Conservation (phyloP, 2,113 vertebrate genomes). For the Cricetomys ansorgei region DNA sequence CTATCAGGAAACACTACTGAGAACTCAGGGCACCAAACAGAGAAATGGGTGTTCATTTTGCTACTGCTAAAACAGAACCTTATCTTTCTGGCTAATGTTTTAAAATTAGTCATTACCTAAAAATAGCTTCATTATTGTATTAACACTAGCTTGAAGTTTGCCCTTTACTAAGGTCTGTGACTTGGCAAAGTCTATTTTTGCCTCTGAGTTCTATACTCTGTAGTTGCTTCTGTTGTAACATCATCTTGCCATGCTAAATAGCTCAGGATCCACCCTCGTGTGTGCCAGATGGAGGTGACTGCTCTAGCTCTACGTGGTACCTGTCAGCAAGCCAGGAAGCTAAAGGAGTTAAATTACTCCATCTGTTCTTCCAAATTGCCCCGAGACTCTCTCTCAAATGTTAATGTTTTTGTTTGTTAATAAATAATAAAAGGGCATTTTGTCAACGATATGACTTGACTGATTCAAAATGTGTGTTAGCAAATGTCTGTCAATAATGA, state of each 20-base stretch:
- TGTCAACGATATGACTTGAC: constrained; percentile 62
- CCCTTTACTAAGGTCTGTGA: constrained; percentile 54
- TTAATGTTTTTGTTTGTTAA: constrained; percentile 76
- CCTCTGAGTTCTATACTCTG: not conserved
- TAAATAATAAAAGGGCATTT: constrained; percentile 79
- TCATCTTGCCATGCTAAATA: constrained; percentile 64
- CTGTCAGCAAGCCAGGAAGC: constrained; percentile 84
- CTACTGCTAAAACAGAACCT: constrained; percentile 57
- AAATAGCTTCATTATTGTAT: constrained; percentile 65
- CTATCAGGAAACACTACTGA: not conserved
- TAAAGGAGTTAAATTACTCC: constrained; percentile 84
- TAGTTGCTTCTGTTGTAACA: constrained; percentile 7
- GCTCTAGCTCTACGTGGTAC: constrained; percentile 69
- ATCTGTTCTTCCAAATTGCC: constrained; percentile 85
- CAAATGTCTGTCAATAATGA: constrained; percentile 70
- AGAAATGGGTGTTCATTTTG: constrained; percentile 49
- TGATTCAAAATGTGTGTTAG: constrained; percentile 75
- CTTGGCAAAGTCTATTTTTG: constrained; percentile 5
- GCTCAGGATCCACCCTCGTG: constrained; percentile 59
- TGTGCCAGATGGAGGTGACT: constrained; percentile 83
- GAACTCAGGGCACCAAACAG: not conserved
- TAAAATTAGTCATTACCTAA: constrained; percentile 51
- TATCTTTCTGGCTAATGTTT: constrained; percentile 47
- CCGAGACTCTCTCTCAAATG: constrained; percentile 67
- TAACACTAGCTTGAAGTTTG: constrained; percentile 36